Evolutionary conservation across 2,113 vertebrate species (phyloP).

Genomic region (Hemichromis elongatus): DNA sequence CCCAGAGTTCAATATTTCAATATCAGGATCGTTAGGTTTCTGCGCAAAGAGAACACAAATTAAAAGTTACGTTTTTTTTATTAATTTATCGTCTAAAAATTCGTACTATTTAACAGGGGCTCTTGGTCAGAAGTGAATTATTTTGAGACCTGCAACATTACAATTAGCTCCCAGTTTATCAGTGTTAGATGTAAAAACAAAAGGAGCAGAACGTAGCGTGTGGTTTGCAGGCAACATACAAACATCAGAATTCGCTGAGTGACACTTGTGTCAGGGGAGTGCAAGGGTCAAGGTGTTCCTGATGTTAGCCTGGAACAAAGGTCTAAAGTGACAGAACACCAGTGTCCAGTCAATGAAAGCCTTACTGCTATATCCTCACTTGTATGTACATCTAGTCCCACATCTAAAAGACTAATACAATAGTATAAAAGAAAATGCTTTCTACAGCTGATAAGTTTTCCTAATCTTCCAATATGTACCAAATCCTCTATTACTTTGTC

Average conservation of each 20-base stretch:
- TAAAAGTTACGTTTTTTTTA: rapidly evolving
- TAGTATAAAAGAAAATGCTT: neutral
- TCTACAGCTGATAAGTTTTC: neutral
- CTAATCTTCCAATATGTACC: neutral
- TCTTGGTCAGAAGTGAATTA: neutral
- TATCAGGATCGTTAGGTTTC: neutral
- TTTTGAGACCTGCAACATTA: neutral
- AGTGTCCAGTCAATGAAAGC: neutral
- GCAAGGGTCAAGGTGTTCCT: conserved; percentile 49
- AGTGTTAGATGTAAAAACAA: neutral
- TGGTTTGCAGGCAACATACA: neutral
- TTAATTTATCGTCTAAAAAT: neutral
- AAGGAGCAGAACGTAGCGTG: neutral
- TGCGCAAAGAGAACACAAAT: neutral
- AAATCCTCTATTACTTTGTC: neutral
- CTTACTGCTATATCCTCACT: neutral
- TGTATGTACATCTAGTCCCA: neutral
- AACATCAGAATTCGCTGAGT: neutral
- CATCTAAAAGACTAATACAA: neutral
- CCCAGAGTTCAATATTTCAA: neutral
- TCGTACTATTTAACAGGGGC: neutral
- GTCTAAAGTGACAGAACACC: conserved; percentile 15
- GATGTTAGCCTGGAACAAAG: conserved; percentile 39
- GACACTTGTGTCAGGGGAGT: conserved; percentile 5
- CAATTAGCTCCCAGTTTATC: neutral